These are phyloP conservation scores for Polietes domitor DNA, from an alignment of 2,888 invertebrate genomes.

Conservation along the genomic window DNA sequence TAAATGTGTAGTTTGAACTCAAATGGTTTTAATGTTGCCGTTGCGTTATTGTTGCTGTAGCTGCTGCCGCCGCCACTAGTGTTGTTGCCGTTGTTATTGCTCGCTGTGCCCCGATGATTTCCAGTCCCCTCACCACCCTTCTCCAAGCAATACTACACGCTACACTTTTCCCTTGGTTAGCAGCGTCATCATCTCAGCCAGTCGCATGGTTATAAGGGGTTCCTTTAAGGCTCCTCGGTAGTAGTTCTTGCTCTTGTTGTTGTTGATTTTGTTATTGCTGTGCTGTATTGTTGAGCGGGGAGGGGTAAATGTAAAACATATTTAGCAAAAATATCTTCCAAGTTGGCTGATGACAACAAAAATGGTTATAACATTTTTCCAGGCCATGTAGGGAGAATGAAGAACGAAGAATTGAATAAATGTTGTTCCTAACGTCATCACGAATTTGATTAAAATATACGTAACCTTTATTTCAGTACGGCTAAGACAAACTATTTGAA, in stretches of 20 bases:
- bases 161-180: constrained; percentile 29
- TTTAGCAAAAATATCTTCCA: constrained; percentile 12
- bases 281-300: too few relatives aligned
- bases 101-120: constrained; percentile 33
- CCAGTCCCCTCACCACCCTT: not conserved
- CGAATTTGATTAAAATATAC: not conserved
- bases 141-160: not conserved
- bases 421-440: constrained; percentile 14
- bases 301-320: not conserved
- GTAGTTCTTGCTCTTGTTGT: constrained; percentile 1
- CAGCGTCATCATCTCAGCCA: constrained; percentile 25
- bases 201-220: constrained; percentile 37
- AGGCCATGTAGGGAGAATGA: constrained; percentile 31
- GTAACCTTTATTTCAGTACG: too few relatives aligned
- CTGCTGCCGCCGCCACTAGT: constrained; percentile 61
- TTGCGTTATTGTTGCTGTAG: constrained; percentile 51
- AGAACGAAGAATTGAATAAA: constrained; percentile 35
- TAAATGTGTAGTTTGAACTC: constrained; percentile 64
- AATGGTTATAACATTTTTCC: constrained; percentile 20
- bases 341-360: constrained; percentile 29
- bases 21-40: constrained; percentile 55
- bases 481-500: too few relatives aligned
- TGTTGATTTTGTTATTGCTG: not conserved
- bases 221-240: constrained; percentile 1
- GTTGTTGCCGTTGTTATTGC: constrained; percentile 33